A percentile compares a stretch with the other conserved stretches of the same genome.
Evolutionary conservation across 2,888 invertebrate species (phyloP).

Genomic region (Slavum lentiscoides): DNA sequence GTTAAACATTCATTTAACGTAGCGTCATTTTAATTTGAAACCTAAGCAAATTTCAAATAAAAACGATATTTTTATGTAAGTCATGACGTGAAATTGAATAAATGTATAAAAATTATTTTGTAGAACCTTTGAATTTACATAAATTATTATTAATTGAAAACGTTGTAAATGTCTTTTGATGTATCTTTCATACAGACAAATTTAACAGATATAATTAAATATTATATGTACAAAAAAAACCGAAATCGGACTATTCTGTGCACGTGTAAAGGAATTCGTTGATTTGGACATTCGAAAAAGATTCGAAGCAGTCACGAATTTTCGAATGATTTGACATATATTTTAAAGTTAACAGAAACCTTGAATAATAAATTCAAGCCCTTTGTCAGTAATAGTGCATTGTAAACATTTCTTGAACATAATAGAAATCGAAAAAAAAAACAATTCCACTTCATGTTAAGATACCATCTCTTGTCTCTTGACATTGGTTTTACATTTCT

Average conservation of each 20-base stretch:
- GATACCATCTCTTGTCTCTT: not conserved
- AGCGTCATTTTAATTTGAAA: too few species aligned
- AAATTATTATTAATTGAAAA: too few species aligned
- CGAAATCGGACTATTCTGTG: not conserved
- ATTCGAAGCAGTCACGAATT: not conserved
- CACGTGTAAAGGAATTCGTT: not conserved
- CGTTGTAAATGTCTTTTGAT: too few species aligned
- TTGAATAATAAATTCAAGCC: not conserved
- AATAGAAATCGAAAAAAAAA: slow-evolving; percentile 16
- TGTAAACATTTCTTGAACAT: slow-evolving; percentile 13
- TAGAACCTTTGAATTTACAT: too few species aligned
- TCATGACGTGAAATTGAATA: too few species aligned
- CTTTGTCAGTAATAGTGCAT: not conserved
- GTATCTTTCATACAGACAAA: too few species aligned
- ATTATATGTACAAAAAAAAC: not conserved
- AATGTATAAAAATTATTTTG: too few species aligned
- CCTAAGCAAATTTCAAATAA: too few species aligned
- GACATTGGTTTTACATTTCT: slow-evolving; percentile 17
- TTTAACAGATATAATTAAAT: not conserved
- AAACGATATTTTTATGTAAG: too few species aligned
- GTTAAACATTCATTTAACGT: too few species aligned
- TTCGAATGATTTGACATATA: not conserved
- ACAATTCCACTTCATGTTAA: slow-evolving; percentile 17
- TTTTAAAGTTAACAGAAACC: not conserved
- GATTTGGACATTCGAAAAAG: not conserved